Percentiles rank a stretch among this genome's conserved stretches.
phyloP scores from a whole-genome alignment of 2,113 vertebrate genomes.

The Grantiella picta region DNA sequence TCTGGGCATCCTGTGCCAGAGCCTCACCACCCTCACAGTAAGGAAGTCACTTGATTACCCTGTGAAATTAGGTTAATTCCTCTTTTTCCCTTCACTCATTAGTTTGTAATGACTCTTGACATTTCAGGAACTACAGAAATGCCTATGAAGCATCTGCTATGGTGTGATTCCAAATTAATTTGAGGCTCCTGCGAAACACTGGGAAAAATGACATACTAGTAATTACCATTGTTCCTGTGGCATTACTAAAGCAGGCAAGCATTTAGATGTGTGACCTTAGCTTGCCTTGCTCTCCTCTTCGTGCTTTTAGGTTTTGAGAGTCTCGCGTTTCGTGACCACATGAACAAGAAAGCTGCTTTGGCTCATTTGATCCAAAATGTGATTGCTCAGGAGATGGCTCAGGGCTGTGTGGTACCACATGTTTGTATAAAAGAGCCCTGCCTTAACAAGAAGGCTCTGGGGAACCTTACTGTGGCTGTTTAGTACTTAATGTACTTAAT shows the following conservation, averaged over 20 bases:
- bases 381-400: neutral
- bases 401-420: neutral
- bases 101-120: neutral
- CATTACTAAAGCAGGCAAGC: neutral
- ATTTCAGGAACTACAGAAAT: neutral
- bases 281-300: neutral
- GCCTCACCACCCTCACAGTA: neutral
- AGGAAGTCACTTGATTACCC: neutral
- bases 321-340: neutral
- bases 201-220: neutral
- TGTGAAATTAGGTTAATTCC: neutral
- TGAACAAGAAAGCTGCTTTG: neutral
- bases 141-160: neutral
- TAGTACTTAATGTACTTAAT: neutral
- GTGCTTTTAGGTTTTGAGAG: neutral
- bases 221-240: neutral
- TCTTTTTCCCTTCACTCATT: neutral
- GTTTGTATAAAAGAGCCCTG: neutral
- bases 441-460: neutral
- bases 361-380: neutral
- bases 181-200: neutral
- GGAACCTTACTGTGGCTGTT: neutral
- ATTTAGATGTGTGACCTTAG: neutral
- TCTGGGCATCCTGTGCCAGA: accelerated
- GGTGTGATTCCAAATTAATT: neutral